Evolutionary conservation across 2,113 vertebrate genomes (phyloP), one percentile per base, ranked within the genome.

Genomic region (Actinemys pallida): DNA sequence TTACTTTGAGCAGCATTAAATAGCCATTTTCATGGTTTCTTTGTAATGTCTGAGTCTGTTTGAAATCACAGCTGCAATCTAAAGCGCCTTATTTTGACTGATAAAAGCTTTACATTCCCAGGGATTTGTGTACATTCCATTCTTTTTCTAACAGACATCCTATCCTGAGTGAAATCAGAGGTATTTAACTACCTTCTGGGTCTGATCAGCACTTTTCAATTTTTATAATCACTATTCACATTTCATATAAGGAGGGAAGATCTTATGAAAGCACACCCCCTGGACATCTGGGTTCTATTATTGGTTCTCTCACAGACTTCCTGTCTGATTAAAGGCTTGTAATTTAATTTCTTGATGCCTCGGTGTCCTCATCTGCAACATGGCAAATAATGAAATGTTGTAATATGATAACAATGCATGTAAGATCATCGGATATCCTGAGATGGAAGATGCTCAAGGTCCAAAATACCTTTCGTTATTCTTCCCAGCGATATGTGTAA

Each of bases 41-140:
- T 88, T 47, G 5, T 6, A 87, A 81, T 14, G 22, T 7, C 54
- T 81, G 57, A 81, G 57, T 53, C 49, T 94, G 45, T 0, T 95
- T 79, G 56, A 95, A 91, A 90, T 59, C 83, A 69, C n/a, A 81
- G 83, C 80, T 86, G 57, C 76, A 81, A 45, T 81, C 81, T 85
- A 90, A 90, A 90, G 24, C 57, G 69, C 56, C 76, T 85, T 86
- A 50, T 81, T 81, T 69, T 81, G 69, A 86, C 56, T 69, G 57
- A 90, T 90, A 86, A 86, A 81, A 90, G 82, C 89, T 84, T 79
- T 84, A 35, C 11, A n/a, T 83, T 76, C 56, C 45, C 83, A 85
- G 83, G 75, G 83, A 65, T 65, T 90, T 47, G 50, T 62, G 50
- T 90, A 11, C 17, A 50, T 75, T 29, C 53, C 82, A 52, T 42